A percentile compares a stretch with the other conserved stretches of the same genome.
Conservation (phyloP, 2,888 invertebrate genomes). For the Enchytraeus crypticus region DNA sequence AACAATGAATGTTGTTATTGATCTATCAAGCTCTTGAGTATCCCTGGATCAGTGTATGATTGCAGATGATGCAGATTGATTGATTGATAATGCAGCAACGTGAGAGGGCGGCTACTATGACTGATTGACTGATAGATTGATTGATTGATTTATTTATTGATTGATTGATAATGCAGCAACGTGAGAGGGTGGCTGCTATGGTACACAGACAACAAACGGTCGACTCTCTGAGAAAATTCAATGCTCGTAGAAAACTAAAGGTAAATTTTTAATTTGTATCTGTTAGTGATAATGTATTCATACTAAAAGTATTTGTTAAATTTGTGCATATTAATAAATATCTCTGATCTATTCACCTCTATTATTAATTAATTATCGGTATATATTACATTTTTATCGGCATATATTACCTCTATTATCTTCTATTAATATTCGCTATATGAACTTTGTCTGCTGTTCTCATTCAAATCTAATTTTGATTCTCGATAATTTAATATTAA, state of each 20-base stretch:
- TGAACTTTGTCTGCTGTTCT: too few relatives aligned
- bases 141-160: background rate
- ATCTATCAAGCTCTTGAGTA: background rate
- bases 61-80: background rate
- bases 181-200: conserved; percentile 96
- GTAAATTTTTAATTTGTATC: conserved; percentile 57
- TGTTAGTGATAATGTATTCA: too few relatives aligned
- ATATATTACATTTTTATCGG: too few relatives aligned
- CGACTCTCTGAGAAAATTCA: conserved; percentile 99
- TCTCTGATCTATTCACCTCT: too few relatives aligned
- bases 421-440: too few relatives aligned
- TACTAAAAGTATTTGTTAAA: too few relatives aligned
- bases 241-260: conserved; percentile 97
- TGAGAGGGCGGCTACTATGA: background rate
- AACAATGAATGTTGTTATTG: background rate
- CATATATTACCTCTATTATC: too few relatives aligned
- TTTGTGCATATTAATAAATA: too few relatives aligned
- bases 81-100: too few relatives aligned
- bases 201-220: conserved; percentile 99
- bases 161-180: conserved; percentile 63
- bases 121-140: background rate
- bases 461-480: too few relatives aligned
- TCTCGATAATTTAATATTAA: too few relatives aligned
- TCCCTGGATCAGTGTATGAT: background rate
- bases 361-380: too few relatives aligned